Conservation (phyloP, 2,888 invertebrate species). For the Dioctria rufipes region DNA sequence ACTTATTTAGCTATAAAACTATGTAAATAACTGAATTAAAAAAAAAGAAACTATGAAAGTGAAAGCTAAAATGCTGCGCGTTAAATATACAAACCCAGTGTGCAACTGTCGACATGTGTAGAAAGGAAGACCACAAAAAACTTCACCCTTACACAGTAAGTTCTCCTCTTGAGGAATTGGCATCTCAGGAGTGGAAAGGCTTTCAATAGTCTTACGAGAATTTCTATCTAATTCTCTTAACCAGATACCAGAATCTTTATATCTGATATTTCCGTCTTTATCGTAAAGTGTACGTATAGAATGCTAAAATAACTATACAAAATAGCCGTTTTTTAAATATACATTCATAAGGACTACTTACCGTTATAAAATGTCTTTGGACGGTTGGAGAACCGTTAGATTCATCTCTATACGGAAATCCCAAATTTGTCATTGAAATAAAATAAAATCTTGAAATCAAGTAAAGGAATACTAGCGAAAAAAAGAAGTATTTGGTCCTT, state of each 20-base stretch:
- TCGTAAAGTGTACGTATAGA: slow-evolving; percentile 65
- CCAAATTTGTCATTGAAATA: slow-evolving; percentile 69
- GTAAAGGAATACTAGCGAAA: slow-evolving; percentile 63
- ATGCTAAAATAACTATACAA: slow-evolving; percentile 61
- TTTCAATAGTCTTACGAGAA: slow-evolving; percentile 65
- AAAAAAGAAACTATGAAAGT: neutral
- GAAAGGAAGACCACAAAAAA: slow-evolving; percentile 65
- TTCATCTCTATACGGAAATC: slow-evolving; percentile 74
- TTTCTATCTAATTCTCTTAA: slow-evolving; percentile 66
- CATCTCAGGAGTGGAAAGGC: slow-evolving; percentile 65
- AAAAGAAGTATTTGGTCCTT: slow-evolving; percentile 63
- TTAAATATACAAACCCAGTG: slow-evolving; percentile 61
- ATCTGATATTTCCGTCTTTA: slow-evolving; percentile 64
- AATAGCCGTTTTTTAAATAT: neutral
- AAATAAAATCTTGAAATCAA: slow-evolving; percentile 65
- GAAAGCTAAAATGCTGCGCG: neutral
- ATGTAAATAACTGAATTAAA: too few relatives aligned
- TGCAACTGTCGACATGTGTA: slow-evolving; percentile 63
- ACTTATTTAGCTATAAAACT: too few relatives aligned
- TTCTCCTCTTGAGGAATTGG: slow-evolving; percentile 64
- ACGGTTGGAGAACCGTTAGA: slow-evolving; percentile 67
- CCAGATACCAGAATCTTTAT: slow-evolving; percentile 67
- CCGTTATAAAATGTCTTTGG: slow-evolving; percentile 73
- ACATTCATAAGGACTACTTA: slow-evolving; percentile 63
- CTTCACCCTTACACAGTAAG: slow-evolving; percentile 64